phyloP scores from a whole-genome alignment of 2,888 invertebrate species.

The Philaethria dido region DNA sequence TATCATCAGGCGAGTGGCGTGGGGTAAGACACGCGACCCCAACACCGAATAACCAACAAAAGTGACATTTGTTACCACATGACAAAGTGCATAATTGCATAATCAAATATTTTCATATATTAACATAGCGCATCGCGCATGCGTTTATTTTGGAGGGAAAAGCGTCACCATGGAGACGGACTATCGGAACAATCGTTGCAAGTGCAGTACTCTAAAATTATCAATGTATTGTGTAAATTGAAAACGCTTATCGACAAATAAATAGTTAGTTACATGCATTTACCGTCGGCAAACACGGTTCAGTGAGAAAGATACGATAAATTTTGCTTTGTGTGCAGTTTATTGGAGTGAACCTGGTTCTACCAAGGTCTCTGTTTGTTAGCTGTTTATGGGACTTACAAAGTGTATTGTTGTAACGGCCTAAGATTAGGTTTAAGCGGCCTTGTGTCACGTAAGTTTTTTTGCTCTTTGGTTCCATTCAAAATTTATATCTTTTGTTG shows the following conservation, averaged over 20 bases:
- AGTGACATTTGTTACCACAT: conserved; percentile 11
- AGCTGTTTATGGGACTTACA: conserved; percentile 19
- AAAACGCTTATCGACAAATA: conserved; percentile 51
- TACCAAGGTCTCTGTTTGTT: conserved; percentile 51
- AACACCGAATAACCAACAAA: conserved; percentile 15
- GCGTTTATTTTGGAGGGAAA: conserved; percentile 81
- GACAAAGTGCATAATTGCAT: conserved; percentile 36
- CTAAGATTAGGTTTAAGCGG: conserved; percentile 25
- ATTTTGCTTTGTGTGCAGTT: conserved; percentile 59
- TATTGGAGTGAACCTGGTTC: conserved; percentile 53
- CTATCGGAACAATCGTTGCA: conserved; percentile 26
- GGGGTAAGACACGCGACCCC: conserved; percentile 65
- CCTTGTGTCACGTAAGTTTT: conserved; percentile 29
- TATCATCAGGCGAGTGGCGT: conserved; percentile 64
- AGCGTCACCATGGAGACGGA: conserved; percentile 71
- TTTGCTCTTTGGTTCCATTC: conserved; percentile 31
- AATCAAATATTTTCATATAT: not conserved
- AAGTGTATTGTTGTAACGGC: conserved; percentile 32
- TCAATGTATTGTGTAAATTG: conserved; percentile 39
- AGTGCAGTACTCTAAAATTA: conserved; percentile 40
- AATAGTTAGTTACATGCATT: conserved; percentile 51
- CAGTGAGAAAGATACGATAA: conserved; percentile 48
- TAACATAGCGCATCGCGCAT: conserved; percentile 61
- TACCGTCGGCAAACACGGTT: conserved; percentile 50
- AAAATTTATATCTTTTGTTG: not conserved